A percentile compares a stretch with the other conserved stretches of the same genome.
Evolutionary conservation across 2,888 invertebrate species (phyloP).

Genomic region (Lamellibrachia satsuma): DNA sequence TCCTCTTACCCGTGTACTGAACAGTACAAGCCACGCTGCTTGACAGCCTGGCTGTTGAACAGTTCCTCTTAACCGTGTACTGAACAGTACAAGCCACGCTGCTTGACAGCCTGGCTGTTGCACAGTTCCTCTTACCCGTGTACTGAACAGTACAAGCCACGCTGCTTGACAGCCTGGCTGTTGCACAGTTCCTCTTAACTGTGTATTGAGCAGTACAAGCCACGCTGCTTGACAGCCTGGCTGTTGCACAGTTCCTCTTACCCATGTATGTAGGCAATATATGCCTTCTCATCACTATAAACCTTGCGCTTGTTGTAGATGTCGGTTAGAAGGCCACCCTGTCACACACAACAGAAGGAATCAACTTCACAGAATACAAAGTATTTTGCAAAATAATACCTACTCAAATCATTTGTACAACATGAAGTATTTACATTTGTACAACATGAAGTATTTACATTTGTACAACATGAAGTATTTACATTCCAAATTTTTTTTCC

Average conservation of each 20-base stretch:
- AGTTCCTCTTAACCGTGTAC: slow-evolving; percentile 30
- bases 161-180: not conserved
- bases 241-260: not conserved
- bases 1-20: not conserved
- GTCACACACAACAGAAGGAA: slow-evolving; percentile 29
- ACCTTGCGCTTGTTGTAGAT: slow-evolving; percentile 48
- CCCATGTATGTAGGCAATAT: slow-evolving; percentile 46
- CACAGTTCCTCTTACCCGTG: too few species aligned
- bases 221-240: not conserved
- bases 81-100: too few species aligned
- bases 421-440: not conserved
- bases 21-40: not conserved
- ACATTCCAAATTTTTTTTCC: not conserved
- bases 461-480: not conserved
- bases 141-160: too few species aligned
- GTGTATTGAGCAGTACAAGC: not conserved
- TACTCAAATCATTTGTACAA: not conserved
- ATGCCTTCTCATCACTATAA: slow-evolving; percentile 50
- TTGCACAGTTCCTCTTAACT: not conserved
- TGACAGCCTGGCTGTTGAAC: not conserved
- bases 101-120: too few species aligned
- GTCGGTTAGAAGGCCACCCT: slow-evolving; percentile 47
- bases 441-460: not conserved
- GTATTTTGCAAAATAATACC: not conserved
- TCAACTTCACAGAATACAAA: slow-evolving; percentile 20